phyloP scores from a whole-genome alignment of 2,797 vertebrate species.

The Euthynnus affinis region DNA sequence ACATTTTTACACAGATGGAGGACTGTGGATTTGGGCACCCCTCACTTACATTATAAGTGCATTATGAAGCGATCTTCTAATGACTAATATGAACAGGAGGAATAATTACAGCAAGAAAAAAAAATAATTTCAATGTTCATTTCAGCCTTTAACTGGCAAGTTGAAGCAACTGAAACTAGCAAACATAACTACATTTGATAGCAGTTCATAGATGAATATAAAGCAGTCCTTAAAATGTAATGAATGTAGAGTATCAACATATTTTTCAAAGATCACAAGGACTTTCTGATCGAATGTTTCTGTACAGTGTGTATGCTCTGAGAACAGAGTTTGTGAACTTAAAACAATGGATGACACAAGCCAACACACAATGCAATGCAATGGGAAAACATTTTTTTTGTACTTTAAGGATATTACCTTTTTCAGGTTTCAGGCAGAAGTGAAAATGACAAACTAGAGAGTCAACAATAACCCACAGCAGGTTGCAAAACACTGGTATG shows the following conservation, averaged over 20 bases:
- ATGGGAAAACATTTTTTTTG: conserved; percentile 39
- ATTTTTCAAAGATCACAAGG: neutral
- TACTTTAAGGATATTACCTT: conserved; percentile 55
- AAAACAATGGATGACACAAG: conserved; percentile 24
- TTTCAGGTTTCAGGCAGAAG: conserved; percentile 43
- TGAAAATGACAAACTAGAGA: conserved; percentile 50
- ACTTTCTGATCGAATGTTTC: neutral
- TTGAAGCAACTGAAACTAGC: neutral
- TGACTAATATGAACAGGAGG: too few species aligned
- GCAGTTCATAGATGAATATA: neutral
- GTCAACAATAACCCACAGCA: conserved; percentile 40
- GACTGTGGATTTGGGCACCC: too few species aligned
- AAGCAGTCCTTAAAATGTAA: neutral
- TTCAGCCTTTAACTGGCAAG: neutral
- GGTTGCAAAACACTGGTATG: conserved; percentile 17
- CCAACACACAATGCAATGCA: conserved; percentile 34
- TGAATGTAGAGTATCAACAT: neutral
- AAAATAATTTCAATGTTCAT: too few species aligned
- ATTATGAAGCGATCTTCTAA: too few species aligned
- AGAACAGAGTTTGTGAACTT: conserved; percentile 20
- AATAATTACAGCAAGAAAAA: too few species aligned
- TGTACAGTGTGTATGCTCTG: neutral
- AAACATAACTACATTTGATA: neutral
- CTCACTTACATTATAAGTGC: too few species aligned
- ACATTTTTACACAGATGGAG: too few species aligned